Evolutionary conservation across 2,113 vertebrate species (phyloP).

Genomic region (Tretioscincus oriximinensis): DNA sequence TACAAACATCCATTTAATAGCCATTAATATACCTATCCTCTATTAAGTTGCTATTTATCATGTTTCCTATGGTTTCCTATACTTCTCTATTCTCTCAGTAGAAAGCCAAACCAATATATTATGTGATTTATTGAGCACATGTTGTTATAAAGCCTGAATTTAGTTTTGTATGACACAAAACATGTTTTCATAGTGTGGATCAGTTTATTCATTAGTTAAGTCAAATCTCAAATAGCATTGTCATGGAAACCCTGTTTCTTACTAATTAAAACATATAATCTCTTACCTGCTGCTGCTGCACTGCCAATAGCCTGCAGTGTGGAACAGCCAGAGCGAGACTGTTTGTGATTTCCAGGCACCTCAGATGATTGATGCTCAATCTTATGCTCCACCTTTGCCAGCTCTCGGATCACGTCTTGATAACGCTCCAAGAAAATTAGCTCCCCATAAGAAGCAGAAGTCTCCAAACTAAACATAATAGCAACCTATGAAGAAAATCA

Average conservation of each 20-base stretch:
- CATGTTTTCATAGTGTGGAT: background rate
- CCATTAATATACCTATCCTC: too few species aligned
- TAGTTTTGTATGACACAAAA: background rate
- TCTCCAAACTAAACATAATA: conserved; percentile 84
- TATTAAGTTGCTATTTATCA: too few species aligned
- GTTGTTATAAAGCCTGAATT: background rate
- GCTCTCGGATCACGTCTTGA: conserved; percentile 84
- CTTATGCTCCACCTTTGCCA: conserved; percentile 88
- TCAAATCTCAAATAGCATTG: background rate
- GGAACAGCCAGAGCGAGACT: conserved; percentile 81
- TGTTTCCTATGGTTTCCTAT: background rate
- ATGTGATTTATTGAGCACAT: background rate
- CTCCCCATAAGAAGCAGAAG: conserved; percentile 82
- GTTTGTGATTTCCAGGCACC: conserved; percentile 62
- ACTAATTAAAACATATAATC: background rate
- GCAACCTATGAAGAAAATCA: conserved; percentile 77
- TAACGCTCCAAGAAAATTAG: conserved; percentile 92
- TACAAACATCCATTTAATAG: too few species aligned
- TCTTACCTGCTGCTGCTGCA: conserved; percentile 91
- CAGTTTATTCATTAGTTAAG: background rate
- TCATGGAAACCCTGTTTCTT: background rate
- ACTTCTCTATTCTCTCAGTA: background rate
- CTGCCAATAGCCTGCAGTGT: conserved; percentile 93
- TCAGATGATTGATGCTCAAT: conserved; percentile 86
- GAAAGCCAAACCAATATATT: background rate